A percentile compares a stretch with the other conserved stretches of the same genome.
Evolutionary conservation across 2,797 vertebrate genomes (phyloP).

Genomic region (Clamator glandarius): DNA sequence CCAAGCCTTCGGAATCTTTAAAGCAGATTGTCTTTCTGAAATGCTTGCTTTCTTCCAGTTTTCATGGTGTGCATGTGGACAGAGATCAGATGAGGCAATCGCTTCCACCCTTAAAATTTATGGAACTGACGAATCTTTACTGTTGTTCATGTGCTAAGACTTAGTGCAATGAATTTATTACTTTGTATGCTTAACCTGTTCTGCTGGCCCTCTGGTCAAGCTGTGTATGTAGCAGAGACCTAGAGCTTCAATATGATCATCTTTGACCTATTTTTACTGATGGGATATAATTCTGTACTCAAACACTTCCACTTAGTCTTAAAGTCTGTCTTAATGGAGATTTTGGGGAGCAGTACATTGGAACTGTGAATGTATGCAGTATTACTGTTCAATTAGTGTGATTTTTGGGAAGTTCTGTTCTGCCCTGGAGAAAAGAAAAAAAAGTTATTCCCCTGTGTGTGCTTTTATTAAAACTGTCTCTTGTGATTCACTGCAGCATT

Average conservation of each 20-base stretch:
- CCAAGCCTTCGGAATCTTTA: background rate
- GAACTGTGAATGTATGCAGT: background rate
- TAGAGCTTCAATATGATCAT: background rate
- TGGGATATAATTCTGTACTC: background rate
- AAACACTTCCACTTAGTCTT: background rate
- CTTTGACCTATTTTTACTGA: background rate
- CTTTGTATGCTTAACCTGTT: background rate
- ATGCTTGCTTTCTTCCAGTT: background rate
- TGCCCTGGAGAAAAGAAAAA: constrained; percentile 43
- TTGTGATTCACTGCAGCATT: constrained; percentile 62
- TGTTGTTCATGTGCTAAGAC: background rate
- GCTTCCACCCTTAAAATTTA: background rate
- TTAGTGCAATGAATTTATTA: background rate
- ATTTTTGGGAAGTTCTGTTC: constrained; percentile 5
- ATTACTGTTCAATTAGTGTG: background rate
- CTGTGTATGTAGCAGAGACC: background rate
- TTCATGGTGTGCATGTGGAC: background rate
- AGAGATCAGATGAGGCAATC: background rate
- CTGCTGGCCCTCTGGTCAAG: background rate
- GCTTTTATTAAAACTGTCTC: constrained; percentile 64
- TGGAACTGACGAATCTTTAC: background rate
- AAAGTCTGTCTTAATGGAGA: background rate
- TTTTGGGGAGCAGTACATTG: background rate
- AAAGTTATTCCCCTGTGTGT: constrained; percentile 17
- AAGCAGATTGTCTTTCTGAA: background rate